Evolutionary conservation across 1,140 invertebrate genomes (phyloP).

Genomic region (Sycophaga agraensis): DNA sequence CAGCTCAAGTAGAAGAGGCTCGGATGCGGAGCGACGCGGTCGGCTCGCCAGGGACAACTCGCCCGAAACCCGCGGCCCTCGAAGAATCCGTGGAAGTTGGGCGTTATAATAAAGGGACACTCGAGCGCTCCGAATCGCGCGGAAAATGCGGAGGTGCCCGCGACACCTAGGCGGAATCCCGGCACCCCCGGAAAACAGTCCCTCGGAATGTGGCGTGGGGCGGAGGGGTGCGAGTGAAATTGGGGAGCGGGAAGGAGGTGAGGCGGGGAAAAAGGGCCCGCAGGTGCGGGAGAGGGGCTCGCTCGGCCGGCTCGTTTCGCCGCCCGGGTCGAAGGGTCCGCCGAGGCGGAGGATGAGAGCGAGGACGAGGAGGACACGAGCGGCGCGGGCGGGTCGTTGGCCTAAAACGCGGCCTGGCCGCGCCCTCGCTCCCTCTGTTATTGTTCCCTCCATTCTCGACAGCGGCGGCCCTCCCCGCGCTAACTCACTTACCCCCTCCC

Average conservation of each 20-base stretch:
- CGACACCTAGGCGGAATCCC: too few relatives aligned
- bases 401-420: constrained; percentile 48
- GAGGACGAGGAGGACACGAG: constrained; percentile 35
- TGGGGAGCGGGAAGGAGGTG: not conserved
- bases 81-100: too few relatives aligned
- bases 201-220: not conserved
- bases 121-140: too few relatives aligned
- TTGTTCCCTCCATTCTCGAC: constrained; percentile 13
- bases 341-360: too few relatives aligned
- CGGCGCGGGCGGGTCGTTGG: constrained; percentile 48
- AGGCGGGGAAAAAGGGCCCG: not conserved
- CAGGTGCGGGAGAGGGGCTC: constrained; percentile 24
- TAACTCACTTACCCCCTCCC: constrained; percentile 10
- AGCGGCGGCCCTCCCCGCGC: not conserved
- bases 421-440: not conserved
- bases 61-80: too few relatives aligned
- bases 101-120: too few relatives aligned
- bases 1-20: too few relatives aligned
- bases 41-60: too few relatives aligned
- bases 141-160: too few relatives aligned
- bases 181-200: too few relatives aligned
- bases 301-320: constrained; percentile 32
- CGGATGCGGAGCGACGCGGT: too few relatives aligned
- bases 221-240: not conserved
- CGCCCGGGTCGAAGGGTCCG: constrained; percentile 40